Base-by-base conservation (phyloP, 1,140 invertebrate genomes). In the Drosophila leontia region DNA sequence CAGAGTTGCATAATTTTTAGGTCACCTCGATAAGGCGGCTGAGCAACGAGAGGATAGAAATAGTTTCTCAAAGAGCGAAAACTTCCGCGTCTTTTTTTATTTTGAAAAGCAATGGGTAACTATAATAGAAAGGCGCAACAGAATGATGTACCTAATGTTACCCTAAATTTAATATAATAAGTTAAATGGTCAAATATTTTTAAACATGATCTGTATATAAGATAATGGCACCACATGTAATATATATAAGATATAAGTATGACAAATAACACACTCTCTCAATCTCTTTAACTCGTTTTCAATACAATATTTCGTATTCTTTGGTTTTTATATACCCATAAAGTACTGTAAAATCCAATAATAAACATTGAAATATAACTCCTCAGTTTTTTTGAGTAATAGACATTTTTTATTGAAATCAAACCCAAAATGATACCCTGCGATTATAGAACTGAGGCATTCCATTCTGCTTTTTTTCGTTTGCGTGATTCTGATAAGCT, bases 401-500 rank as follows among this genome's bases (percentile, higher is more conserved):
- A 32, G 3, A 23, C 4, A 32, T 19, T 34, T n/a, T 17, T 12
- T 13, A 13, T 19, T 7, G 12, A 69, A 35, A 44, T 17, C n/a
- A 42, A 35, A 44, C 19, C 23, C 19, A 19, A n/a, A 35, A 35
- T 67, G 29, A 53, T 67, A 35, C 45, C 39, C 39, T 35, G 9
- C 63, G 3, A 56, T 19, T 3, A 12, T 12, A 44, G 3, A 4
- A 56, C 12, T 12, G 26, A 39, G 9, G 47, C 50, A 51, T 51
- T 42, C 15, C 29, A 17, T 3, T 23, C 7, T 50, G n/a, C 7
- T 58, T 12, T 29, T 17, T 61, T 19, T 58, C 39, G 32, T 60
- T 26, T 26, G 44, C 29, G 69, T 41, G 65, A 51, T 71, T 75
- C 70, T 86, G 83, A 87, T 87, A 87, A 87, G 80, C 59, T 87